phyloP scores from a whole-genome alignment of 2,888 invertebrate genomes.

The Aromia moschata region DNA sequence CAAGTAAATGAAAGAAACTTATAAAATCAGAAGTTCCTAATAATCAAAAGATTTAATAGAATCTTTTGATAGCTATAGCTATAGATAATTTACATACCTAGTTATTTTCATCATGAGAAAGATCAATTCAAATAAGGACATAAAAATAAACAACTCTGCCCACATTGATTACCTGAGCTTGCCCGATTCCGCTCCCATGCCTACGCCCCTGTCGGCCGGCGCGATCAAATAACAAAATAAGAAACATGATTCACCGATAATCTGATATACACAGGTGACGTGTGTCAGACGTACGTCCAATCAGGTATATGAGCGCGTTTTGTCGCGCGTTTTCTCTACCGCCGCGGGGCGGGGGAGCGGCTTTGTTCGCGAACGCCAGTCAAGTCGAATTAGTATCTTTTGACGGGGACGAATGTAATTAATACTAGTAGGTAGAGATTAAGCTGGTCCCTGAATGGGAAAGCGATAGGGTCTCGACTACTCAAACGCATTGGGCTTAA shows the following conservation, averaged over 20 bases:
- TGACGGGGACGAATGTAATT: constrained; percentile 29
- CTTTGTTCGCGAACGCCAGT: constrained; percentile 21
- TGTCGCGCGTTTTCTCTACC: constrained; percentile 38
- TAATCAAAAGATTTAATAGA: too few species aligned
- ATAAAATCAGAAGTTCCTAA: too few species aligned
- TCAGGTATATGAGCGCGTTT: constrained; percentile 43
- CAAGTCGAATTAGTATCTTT: constrained; percentile 33
- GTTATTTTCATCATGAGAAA: too few species aligned
- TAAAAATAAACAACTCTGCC: too few species aligned
- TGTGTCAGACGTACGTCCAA: constrained; percentile 50
- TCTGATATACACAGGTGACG: constrained; percentile 53
- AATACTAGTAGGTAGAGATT: not conserved
- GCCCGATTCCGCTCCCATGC: constrained; percentile 8
- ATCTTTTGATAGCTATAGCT: too few species aligned
- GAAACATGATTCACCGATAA: constrained; percentile 50
- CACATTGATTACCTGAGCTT: too few species aligned
- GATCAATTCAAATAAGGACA: too few species aligned
- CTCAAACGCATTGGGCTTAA: too few species aligned
- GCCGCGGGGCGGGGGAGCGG: constrained; percentile 21
- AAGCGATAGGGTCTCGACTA: too few species aligned
- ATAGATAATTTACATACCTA: too few species aligned
- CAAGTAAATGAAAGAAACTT: too few species aligned
- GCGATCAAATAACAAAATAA: constrained; percentile 39
- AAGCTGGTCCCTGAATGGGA: not conserved
- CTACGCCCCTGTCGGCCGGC: not conserved